Percentiles rank a stretch among this genome's conserved stretches.
phyloP scores from a whole-genome alignment of 2,113 vertebrate genomes.

The Tachycineta bicolor region DNA sequence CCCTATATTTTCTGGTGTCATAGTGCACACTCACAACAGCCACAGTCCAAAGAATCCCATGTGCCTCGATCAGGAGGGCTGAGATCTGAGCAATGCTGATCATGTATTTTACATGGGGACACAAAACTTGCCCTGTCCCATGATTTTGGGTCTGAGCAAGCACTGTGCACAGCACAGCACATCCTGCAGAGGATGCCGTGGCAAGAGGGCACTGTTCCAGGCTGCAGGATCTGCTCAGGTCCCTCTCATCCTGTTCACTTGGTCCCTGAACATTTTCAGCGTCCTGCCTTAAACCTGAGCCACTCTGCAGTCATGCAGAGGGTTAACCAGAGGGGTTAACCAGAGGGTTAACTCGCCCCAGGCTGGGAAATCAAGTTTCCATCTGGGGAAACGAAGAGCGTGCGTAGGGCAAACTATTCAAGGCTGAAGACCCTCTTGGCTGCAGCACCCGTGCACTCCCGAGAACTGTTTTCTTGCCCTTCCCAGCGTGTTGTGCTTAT shows the following conservation, averaged over 20 bases:
- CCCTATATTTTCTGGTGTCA: rapidly evolving
- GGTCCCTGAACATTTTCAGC: not conserved
- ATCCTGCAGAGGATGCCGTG: not conserved
- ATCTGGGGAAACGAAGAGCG: rapidly evolving
- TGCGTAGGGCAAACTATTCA: not conserved
- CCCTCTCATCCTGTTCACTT: rapidly evolving
- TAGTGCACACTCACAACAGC: not conserved
- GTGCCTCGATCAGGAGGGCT: not conserved
- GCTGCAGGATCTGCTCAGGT: rapidly evolving
- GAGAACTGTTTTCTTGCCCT: not conserved
- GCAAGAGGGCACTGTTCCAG: not conserved
- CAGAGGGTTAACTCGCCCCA: not conserved
- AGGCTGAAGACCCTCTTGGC: not conserved
- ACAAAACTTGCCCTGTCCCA: not conserved
- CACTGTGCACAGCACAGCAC: rapidly evolving
- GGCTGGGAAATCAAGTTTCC: not conserved
- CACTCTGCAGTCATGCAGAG: not conserved
- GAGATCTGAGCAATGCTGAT: not conserved
- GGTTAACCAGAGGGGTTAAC: too few species aligned
- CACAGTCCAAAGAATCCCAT: rapidly evolving
- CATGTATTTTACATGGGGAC: rapidly evolving
- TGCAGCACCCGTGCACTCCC: rapidly evolving
- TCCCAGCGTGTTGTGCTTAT: not conserved
- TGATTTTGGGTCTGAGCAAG: not conserved
- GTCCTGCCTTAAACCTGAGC: not conserved